Conservation (phyloP, 2,797 vertebrate genomes). For the Novumbra hubbsi region DNA sequence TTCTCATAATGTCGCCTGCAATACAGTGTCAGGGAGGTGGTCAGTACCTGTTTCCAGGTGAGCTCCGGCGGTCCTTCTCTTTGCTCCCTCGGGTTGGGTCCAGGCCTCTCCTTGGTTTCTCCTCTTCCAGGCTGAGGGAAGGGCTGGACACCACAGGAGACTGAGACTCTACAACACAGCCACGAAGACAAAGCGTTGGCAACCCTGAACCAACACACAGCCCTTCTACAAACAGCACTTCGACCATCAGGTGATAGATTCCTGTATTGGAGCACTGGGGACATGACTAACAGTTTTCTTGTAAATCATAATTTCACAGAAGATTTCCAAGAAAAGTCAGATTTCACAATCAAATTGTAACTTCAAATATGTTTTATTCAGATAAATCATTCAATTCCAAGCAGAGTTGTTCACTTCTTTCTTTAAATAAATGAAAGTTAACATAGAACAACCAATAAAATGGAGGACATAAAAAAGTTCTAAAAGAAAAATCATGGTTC, state of each 20-base stretch:
- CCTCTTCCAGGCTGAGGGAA: constrained; percentile 70
- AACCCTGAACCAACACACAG: too few species aligned
- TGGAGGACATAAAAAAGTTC: too few species aligned
- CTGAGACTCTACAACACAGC: constrained; percentile 60
- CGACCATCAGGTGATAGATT: neutral
- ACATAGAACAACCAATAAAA: too few species aligned
- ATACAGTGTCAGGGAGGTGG: neutral
- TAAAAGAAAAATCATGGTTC: too few species aligned
- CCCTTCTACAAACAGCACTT: too few species aligned
- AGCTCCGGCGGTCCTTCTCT: constrained; percentile 71
- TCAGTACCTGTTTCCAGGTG: constrained; percentile 79
- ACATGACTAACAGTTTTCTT: neutral
- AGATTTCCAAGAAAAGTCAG: neutral
- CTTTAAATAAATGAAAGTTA: too few species aligned
- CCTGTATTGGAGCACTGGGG: neutral
- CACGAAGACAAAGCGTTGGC: constrained; percentile 12
- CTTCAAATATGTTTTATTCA: too few species aligned
- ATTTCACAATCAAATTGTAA: neutral
- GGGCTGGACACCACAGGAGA: constrained; percentile 66
- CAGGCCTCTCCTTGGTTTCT: constrained; percentile 71
- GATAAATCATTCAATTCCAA: too few species aligned
- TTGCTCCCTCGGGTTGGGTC: constrained; percentile 71
- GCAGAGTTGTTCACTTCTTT: too few species aligned
- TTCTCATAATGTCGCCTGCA: neutral
- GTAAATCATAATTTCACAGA: neutral